Evolutionary conservation across 1,140 invertebrate species (phyloP).

Genomic region (Thaumetopoea pityocampa): DNA sequence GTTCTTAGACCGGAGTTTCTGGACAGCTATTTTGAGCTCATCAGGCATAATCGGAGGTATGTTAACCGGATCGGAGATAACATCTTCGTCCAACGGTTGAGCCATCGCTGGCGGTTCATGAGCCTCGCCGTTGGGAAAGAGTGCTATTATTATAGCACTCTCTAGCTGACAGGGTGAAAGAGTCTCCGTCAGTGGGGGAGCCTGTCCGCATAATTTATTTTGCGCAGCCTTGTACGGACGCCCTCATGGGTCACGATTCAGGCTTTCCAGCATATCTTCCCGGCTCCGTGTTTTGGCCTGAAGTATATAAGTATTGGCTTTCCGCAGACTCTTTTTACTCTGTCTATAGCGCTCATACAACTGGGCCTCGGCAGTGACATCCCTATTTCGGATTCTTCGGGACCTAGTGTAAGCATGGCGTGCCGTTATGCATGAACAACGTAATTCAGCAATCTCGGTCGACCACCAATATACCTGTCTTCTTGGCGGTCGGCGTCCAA

Average conservation of each 20-base stretch:
- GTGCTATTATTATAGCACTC: too few relatives aligned
- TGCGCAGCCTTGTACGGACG: slow-evolving; percentile 4
- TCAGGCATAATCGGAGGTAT: too few relatives aligned
- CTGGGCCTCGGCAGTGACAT: neutral
- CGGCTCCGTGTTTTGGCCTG: neutral
- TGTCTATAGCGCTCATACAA: neutral
- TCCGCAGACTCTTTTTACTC: neutral
- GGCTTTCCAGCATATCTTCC: neutral
- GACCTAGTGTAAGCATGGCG: slow-evolving; percentile 2
- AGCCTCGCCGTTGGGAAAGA: too few relatives aligned
- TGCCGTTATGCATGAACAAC: neutral
- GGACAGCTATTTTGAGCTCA: too few relatives aligned
- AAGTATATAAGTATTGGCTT: too few relatives aligned
- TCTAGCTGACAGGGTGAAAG: too few relatives aligned
- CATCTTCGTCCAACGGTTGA: too few relatives aligned
- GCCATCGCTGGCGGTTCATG: too few relatives aligned
- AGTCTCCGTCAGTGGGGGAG: slow-evolving; percentile 3
- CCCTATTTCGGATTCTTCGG: neutral
- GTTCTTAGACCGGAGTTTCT: too few relatives aligned
- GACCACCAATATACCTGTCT: slow-evolving; percentile 17
- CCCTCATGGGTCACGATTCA: slow-evolving; percentile 8
- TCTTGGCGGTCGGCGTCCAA: neutral
- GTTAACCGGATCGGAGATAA: too few relatives aligned
- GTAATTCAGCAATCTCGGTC: slow-evolving; percentile 6
- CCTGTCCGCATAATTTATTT: neutral